Base-by-base conservation (phyloP, 2,113 vertebrate genomes). In the Riparia riparia region DNA sequence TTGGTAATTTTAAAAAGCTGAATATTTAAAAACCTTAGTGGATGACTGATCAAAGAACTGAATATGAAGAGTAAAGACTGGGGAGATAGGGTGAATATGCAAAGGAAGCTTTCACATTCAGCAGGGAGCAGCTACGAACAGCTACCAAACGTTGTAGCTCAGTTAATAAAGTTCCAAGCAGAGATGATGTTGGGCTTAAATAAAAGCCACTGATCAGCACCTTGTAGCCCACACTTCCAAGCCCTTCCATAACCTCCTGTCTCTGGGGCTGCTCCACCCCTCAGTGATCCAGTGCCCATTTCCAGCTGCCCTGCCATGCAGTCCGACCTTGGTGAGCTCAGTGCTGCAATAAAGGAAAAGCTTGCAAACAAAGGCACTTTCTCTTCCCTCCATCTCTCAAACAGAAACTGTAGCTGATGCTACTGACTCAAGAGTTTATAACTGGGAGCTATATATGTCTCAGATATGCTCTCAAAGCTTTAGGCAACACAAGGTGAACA, bases 41-140 rank as follows among this genome's bases (percentile, higher is more conserved):
- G 87, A 25, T 69, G 65, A 32, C 53, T 95, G 96, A 94, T 97
- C 97, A 97, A 97, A 97, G 97, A 91, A 66, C 26, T 65, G 90
- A 80, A 58, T 94, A 60, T 70, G 77, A 95, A 93, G 64, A 94
- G 65, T 44, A 90, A 88, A 90, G 70, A 12, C 45, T 90, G 53
- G 58, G 92, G 51, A 86, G 42, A 84, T 50, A 31, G 41, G 29
- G 70, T 87, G 77, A 72, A 79, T 89, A 88, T 89, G 88, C 89
- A 94, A 74, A 95, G 39, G 71, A 78, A 86, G 47, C 24, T 45
- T 78, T 82, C 64, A 50, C n/a, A 54, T 74, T 91, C 50, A 47
- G 2, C 34, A 29, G 14, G 21, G 82, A 96, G 57, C 58, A 78
- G 66, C 79, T 63, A 42, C 8, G 12, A 78, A 89, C 86, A 82